A percentile compares a stretch with the other conserved stretches of the same genome.
phyloP scores from a whole-genome alignment of 2,888 invertebrate species.

The Epirrhoe alternata region DNA sequence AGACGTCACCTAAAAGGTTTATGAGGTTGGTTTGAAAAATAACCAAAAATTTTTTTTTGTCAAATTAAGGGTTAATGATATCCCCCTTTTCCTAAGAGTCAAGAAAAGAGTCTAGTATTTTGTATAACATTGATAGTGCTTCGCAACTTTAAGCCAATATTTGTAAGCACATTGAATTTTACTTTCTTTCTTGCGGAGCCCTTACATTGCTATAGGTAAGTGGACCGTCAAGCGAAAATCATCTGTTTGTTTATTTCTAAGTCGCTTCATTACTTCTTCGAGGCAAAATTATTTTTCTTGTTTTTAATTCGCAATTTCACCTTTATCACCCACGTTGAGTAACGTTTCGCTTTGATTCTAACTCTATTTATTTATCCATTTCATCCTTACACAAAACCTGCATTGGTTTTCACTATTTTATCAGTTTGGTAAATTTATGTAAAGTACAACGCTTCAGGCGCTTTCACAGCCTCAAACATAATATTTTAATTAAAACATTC shows the following conservation, averaged over 20 bases:
- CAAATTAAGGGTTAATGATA: too few relatives aligned
- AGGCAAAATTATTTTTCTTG: constrained; percentile 56
- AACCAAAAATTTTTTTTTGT: too few relatives aligned
- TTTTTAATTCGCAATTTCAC: constrained; percentile 67
- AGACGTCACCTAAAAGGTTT: too few relatives aligned
- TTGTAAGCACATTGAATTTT: constrained; percentile 83
- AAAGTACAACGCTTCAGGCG: constrained; percentile 43
- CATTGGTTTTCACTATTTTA: constrained; percentile 40
- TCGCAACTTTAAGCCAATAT: constrained; percentile 66
- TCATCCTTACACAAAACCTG: constrained; percentile 41
- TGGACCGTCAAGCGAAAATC: constrained; percentile 76
- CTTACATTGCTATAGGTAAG: constrained; percentile 84
- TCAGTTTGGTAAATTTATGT: constrained; percentile 29
- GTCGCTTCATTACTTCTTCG: constrained; percentile 67
- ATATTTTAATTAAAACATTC: constrained; percentile 5
- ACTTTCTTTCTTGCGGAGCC: constrained; percentile 85
- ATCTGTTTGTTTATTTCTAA: constrained; percentile 63
- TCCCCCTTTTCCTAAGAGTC: constrained; percentile 13
- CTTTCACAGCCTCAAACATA: constrained; percentile 39
- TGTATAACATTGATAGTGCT: constrained; percentile 50
- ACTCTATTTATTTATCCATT: constrained; percentile 67
- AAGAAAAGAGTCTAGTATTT: constrained; percentile 30
- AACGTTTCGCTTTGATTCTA: constrained; percentile 84
- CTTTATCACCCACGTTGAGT: constrained; percentile 73
- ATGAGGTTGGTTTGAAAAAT: too few relatives aligned